These are phyloP conservation scores for Tachina fera DNA, from an alignment of 2,888 invertebrate species.

Conservation along the genomic window DNA sequence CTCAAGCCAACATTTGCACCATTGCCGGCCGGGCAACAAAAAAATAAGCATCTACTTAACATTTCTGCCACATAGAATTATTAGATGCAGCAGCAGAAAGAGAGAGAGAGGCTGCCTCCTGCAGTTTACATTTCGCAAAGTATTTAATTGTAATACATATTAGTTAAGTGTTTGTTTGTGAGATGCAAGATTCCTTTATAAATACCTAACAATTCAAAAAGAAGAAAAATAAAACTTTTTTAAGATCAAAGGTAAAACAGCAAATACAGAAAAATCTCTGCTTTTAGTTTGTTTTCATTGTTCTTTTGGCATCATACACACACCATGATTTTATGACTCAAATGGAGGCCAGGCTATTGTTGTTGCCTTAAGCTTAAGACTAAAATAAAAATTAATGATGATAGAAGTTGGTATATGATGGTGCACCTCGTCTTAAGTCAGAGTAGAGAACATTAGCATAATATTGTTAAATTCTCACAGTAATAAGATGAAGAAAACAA, in stretches of 20 bases:
- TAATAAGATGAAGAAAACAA: conserved; percentile 73
- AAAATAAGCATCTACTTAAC: conserved; percentile 13
- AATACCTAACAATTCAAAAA: conserved; percentile 3
- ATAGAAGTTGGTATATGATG: neutral
- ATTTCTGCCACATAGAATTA: conserved; percentile 9
- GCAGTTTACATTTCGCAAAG: conserved; percentile 31
- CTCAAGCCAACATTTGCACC: conserved; percentile 48
- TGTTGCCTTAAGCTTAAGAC: conserved; percentile 21
- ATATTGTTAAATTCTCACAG: conserved; percentile 81
- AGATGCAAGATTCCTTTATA: conserved; percentile 3
- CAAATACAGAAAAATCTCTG: conserved; percentile 28
- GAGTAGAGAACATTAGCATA: conserved; percentile 75
- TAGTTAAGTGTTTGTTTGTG: conserved; percentile 33
- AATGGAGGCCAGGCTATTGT: conserved; percentile 47
- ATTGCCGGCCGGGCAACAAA: conserved; percentile 6
- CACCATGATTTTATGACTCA: conserved; percentile 51
- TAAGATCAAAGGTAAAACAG: conserved; percentile 68
- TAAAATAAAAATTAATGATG: neutral
- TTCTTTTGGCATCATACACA: conserved; percentile 3
- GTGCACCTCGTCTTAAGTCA: neutral
- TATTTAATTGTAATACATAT: conserved; percentile 54
- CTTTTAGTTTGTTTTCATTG: neutral
- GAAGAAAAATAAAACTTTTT: conserved; percentile 15
- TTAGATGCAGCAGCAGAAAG: neutral
- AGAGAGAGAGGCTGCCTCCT: neutral